Evolutionary conservation across 2,888 invertebrate genomes (phyloP), one percentile per base, ranked within the genome.

Genomic region (Tetranychus truncatus): DNA sequence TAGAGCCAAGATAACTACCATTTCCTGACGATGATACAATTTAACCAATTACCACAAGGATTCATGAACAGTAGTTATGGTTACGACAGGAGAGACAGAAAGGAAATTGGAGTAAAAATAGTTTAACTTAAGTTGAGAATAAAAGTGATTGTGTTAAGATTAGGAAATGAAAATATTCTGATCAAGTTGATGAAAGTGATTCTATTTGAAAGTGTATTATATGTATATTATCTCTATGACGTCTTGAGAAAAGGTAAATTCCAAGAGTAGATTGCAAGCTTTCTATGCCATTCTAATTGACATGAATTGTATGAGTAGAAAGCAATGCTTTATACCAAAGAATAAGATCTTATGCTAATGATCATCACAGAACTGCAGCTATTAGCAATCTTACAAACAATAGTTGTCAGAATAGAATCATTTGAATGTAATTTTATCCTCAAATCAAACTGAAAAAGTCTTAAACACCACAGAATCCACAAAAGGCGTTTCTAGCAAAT

Each of bases 241-340:
- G 34, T 34, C 34, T 34, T 34, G 5, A 69, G 21, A 69, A 69
- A 34, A 69, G 34, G 34, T 69, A 6, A 69, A 24, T 69, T 69
- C 34, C 69, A 24, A 11, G 21, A 24, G 34, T 18, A 69, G 21
- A 24, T 24, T 34, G 4, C 34, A 34, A 34, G 3, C 34, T 34
- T 34, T 34, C 34, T 34, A 34, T 34, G 34, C 34, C 15, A 18
- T 44, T 72, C 20, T 72, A 72, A 24, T 75, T 24, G 46, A 34
- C 65, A 84, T 83, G 78, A 34, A 34, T 34, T 34, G 34, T 34
- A 5, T 34, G 34, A 34, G 5, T 5, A 3, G 34, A 34, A 4
- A 34, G 34, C 4, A 4, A 34, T 34, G 34, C 34, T 34, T 34
- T 34, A 34, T 34, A 34, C 34, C 34, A 34, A 34, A 4, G 34